Percentiles rank a stretch among this genome's conserved stretches.
phyloP scores from a whole-genome alignment of 2,888 invertebrate genomes.

The Pemphredon lugubris region DNA sequence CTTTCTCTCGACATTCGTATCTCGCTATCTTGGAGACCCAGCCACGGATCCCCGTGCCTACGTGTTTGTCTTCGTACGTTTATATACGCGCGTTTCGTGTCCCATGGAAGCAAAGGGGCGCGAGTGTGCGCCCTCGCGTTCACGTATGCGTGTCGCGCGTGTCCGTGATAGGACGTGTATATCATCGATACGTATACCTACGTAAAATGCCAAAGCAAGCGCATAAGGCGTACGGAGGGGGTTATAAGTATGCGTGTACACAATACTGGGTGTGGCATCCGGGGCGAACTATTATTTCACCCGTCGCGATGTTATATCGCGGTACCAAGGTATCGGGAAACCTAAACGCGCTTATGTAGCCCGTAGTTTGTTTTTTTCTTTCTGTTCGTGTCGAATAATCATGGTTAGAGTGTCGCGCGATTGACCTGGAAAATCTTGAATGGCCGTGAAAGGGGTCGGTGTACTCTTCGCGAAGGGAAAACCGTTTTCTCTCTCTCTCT shows the following conservation, averaged over 20 bases:
- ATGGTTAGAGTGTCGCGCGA: slow-evolving; percentile 37
- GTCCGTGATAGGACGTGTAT: slow-evolving; percentile 47
- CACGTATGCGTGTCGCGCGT: slow-evolving; percentile 29
- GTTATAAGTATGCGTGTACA: slow-evolving; percentile 66
- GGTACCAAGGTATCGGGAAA: slow-evolving; percentile 14
- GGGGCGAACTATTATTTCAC: slow-evolving; percentile 60
- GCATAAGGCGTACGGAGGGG: slow-evolving; percentile 63
- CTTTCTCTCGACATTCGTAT: slow-evolving; percentile 70
- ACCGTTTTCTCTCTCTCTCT: not conserved
- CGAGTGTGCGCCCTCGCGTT: not conserved
- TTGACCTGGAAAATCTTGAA: slow-evolving; percentile 1
- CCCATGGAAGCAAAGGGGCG: not conserved
- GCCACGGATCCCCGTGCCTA: slow-evolving; percentile 58
- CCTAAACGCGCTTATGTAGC: not conserved
- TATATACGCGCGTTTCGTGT: slow-evolving; percentile 1
- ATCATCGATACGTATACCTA: slow-evolving; percentile 65
- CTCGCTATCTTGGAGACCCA: slow-evolving; percentile 74
- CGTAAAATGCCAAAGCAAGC: slow-evolving; percentile 70
- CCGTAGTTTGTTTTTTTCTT: too few species aligned
- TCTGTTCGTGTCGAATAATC: slow-evolving; percentile 34
- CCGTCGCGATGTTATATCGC: slow-evolving; percentile 48
- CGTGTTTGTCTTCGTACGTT: slow-evolving; percentile 36
- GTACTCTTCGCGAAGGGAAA: not conserved
- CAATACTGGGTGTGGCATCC: slow-evolving; percentile 75
- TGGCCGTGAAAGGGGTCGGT: too few species aligned